Percentiles rank a stretch among this genome's conserved stretches.
Conservation (phyloP, 2,888 invertebrate species). For the Thereva unica region DNA sequence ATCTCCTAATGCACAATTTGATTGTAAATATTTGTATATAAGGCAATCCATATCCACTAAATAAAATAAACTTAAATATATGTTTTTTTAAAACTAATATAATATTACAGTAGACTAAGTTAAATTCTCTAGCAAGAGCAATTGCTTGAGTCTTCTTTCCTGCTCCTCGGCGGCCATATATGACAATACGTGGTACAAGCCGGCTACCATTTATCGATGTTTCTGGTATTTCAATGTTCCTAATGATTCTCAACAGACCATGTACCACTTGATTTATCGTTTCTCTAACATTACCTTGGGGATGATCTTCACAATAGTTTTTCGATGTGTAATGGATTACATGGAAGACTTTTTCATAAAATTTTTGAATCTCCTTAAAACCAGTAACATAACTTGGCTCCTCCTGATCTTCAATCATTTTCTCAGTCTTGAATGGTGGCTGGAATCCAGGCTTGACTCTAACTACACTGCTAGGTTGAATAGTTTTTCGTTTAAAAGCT, state of each 20-base stretch:
- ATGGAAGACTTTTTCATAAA: constrained; percentile 25
- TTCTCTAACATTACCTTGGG: constrained; percentile 3
- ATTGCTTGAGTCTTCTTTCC: constrained; percentile 62
- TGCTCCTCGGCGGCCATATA: constrained; percentile 64
- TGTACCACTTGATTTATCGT: not conserved
- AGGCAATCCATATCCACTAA: constrained; percentile 60
- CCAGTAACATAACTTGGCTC: not conserved
- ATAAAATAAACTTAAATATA: not conserved
- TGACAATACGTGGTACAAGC: constrained; percentile 53
- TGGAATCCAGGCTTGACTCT: constrained; percentile 36
- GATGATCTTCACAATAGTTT: not conserved
- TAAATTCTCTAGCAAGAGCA: constrained; percentile 59
- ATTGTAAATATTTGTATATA: constrained; percentile 54
- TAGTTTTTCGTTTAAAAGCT: constrained; percentile 29
- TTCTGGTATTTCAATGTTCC: constrained; percentile 31
- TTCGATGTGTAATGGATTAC: constrained; percentile 23
- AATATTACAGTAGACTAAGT: constrained; percentile 59
- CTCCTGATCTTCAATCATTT: constrained; percentile 19
- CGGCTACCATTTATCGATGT: not conserved
- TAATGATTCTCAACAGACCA: constrained; percentile 22
- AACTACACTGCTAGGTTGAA: constrained; percentile 39
- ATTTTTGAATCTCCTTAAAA: constrained; percentile 35
- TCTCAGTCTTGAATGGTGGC: constrained; percentile 19
- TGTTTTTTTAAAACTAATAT: not conserved
- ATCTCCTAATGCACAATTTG: constrained; percentile 40